Percentiles rank a stretch among this genome's conserved stretches.
Evolutionary conservation across 2,888 invertebrate species (phyloP).

Genomic region (Selenia dentaria): DNA sequence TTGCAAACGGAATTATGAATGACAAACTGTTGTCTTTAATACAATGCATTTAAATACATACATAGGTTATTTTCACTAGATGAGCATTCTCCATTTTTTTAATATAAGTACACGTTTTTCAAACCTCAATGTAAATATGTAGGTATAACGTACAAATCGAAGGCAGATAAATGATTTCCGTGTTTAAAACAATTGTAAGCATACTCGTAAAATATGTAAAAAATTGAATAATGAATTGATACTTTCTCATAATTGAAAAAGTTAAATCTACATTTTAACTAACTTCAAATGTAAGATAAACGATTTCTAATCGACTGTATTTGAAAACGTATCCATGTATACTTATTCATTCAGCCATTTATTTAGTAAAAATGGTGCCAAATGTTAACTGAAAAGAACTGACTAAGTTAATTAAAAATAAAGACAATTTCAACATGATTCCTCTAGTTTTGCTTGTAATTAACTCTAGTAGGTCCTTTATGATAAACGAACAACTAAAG

Average conservation of each 20-base stretch:
- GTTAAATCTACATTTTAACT: neutral
- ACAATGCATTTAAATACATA: conserved; percentile 12
- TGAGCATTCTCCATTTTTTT: conserved; percentile 19
- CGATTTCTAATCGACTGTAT: conserved; percentile 15
- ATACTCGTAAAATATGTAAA: too few species aligned
- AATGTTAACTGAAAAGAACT: conserved; percentile 80
- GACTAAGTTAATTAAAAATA: conserved; percentile 59
- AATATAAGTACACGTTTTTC: conserved; percentile 26
- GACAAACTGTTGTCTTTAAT: neutral
- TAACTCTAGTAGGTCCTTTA: conserved; percentile 21
- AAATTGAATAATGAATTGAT: neutral
- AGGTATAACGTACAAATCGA: conserved; percentile 16
- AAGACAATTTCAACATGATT: conserved; percentile 27
- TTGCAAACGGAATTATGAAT: too few species aligned
- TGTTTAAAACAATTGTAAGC: too few species aligned
- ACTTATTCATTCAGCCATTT: conserved; percentile 65
- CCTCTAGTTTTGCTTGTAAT: neutral
- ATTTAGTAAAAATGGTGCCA: conserved; percentile 80
- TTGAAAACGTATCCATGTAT: neutral
- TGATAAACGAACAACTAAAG: conserved; percentile 4
- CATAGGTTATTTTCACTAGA: neutral
- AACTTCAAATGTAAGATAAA: conserved; percentile 22
- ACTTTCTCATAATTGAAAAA: neutral
- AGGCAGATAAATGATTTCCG: too few species aligned
- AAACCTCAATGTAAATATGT: conserved; percentile 49